Base-by-base conservation (phyloP, 2,797 vertebrate species). In the Halcyon chelicuti region DNA sequence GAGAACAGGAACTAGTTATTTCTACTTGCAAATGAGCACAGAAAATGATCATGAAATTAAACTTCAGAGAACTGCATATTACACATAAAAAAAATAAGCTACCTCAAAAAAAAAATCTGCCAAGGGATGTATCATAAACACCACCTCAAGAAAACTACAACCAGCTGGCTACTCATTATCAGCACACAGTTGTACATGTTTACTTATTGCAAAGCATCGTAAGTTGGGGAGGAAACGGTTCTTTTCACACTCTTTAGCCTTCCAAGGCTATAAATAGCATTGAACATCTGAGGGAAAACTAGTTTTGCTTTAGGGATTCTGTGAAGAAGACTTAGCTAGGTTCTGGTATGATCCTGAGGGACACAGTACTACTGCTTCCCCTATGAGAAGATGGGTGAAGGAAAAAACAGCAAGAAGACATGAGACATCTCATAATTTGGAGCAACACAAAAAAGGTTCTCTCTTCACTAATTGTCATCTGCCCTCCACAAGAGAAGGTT, bases 1-100 rank as follows among this genome's bases (percentile, higher is more conserved):
- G 68, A 83, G 29, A 74, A 92, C 49, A 95, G 72, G 68, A 94
- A 94, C 60, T 67, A 79, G 85, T 90, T 96, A 94, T 93, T 97
- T 92, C 23, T 57, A 31, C 37, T 94, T 85, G 37, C 10, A 92
- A 93, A 87, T 74, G 28, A 58, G 61, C 87, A 66, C 21, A 91
- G 62, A 73, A 96, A 93, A 91, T 11, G 5, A 82, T 75, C 3
- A 55, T 68, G 62, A 90, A 94, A 96, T 93, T 86, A 91, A 80
- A 71, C 71, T 77, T 87, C 28, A 67, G 60, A 71, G 29, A 67
- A 28, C 12, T 93, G 57, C 68, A 42, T 47, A 42, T 94, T 86
- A 80, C 2, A 10, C 0, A 1, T 42, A 60, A 84, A 51, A 95
- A 85, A 63, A 82, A n/a, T 40, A 46, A 0, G 0, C 31, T 76